Evolutionary conservation across 1,140 invertebrate genomes (phyloP).

Genomic region (Dendrolimus kikuchii): DNA sequence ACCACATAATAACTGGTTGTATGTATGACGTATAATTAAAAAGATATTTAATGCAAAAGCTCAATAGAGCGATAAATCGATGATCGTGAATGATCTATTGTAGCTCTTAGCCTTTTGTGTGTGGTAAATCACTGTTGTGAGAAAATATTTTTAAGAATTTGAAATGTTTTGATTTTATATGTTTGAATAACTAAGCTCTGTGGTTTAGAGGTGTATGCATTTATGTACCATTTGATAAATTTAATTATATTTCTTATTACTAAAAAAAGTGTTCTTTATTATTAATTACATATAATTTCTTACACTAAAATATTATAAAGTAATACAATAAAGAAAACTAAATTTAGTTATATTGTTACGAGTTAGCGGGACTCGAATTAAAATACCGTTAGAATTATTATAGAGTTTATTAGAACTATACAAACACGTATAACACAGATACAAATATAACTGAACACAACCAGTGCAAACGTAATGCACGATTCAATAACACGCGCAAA

Average conservation of each 20-base stretch:
- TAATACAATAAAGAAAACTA: background rate
- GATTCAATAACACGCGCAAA: too few species aligned
- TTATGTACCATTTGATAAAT: too few species aligned
- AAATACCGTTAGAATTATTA: too few species aligned
- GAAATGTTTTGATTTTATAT: slow-evolving; percentile 4
- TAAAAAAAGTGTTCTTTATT: background rate
- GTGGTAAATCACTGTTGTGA: slow-evolving; percentile 2
- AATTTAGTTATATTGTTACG: too few species aligned
- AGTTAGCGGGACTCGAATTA: too few species aligned
- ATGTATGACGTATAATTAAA: slow-evolving; percentile 43
- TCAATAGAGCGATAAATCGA: slow-evolving; percentile 47
- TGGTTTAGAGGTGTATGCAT: too few species aligned
- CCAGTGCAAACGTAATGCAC: too few species aligned
- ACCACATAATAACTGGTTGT: slow-evolving; percentile 48
- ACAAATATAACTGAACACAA: too few species aligned
- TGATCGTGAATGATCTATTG: slow-evolving; percentile 16
- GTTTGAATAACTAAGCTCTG: too few species aligned
- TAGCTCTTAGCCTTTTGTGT: slow-evolving; percentile 7
- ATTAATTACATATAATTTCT: background rate
- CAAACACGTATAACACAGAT: too few species aligned
- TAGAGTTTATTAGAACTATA: too few species aligned
- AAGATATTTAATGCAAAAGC: slow-evolving; percentile 40
- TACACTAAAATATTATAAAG: background rate
- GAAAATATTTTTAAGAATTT: background rate
- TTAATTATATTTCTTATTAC: background rate